Evolutionary conservation across 1,140 invertebrate genomes (phyloP).

Genomic region (Drosophila dunni): DNA sequence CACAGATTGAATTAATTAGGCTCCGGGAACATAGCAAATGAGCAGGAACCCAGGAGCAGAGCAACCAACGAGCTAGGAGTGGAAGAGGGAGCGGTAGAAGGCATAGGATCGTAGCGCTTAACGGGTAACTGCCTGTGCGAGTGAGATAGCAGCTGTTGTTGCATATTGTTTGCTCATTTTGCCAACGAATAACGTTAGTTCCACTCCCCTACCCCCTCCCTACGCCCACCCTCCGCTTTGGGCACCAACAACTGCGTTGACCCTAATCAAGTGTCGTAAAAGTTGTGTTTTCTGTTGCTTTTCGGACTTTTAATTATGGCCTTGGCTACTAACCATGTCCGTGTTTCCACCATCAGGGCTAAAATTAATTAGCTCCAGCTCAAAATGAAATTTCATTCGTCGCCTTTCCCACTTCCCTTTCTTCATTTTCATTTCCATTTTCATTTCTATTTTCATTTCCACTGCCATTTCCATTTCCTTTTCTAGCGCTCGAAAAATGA

Average conservation of each 20-base stretch:
- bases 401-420: constrained; percentile 5
- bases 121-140: constrained; percentile 26
- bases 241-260: constrained; percentile 42
- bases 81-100: too few relatives aligned
- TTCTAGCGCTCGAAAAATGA: constrained; percentile 61
- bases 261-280: constrained; percentile 81
- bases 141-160: constrained; percentile 40
- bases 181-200: not conserved
- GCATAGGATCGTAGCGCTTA: not conserved
- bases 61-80: not conserved
- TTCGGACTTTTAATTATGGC: constrained; percentile 69
- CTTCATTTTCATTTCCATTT: constrained; percentile 8
- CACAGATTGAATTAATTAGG: constrained; percentile 83
- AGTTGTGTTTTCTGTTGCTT: constrained; percentile 55
- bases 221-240: not conserved
- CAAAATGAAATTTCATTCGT: constrained; percentile 23
- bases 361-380: constrained; percentile 65
- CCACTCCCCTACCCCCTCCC: not conserved
- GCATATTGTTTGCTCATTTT: constrained; percentile 48
- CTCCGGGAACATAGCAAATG: constrained; percentile 12
- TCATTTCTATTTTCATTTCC: constrained; percentile 28
- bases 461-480: constrained; percentile 29
- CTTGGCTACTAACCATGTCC: constrained; percentile 24
- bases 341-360: constrained; percentile 25
- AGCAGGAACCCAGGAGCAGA: not conserved